Evolutionary conservation across 2,888 invertebrate species (phyloP).

Genomic region (Ferrisia virgata): DNA sequence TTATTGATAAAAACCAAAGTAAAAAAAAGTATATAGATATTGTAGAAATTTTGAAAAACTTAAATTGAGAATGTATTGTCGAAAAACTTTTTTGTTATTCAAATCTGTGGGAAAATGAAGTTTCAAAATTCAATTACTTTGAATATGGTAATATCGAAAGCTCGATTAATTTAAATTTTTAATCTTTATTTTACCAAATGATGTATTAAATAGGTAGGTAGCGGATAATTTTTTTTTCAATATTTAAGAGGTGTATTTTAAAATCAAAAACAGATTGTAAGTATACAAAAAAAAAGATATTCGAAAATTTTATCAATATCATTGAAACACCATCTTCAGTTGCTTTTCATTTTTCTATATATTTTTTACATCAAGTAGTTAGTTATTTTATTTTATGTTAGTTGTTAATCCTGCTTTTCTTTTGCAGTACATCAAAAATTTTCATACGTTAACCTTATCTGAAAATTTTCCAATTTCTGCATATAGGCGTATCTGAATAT

Average conservation of each 20-base stretch:
- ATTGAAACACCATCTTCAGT: not conserved
- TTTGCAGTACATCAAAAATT: not conserved
- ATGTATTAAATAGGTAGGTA: not conserved
- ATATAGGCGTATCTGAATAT: too few relatives aligned
- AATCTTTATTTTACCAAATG: not conserved
- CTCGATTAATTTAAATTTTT: constrained; percentile 9
- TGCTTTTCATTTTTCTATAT: not conserved
- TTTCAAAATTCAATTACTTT: not conserved
- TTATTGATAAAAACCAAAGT: not conserved
- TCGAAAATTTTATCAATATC: not conserved
- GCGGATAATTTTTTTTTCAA: not conserved
- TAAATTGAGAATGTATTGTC: not conserved
- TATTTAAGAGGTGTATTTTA: too few relatives aligned
- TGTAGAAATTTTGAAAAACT: not conserved
- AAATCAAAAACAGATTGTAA: not conserved
- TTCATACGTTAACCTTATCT: not conserved
- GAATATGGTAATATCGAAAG: not conserved
- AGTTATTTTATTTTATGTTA: too few relatives aligned
- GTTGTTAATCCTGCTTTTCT: not conserved
- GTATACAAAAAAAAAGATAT: not conserved
- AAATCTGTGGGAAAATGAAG: not conserved
- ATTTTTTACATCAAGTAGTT: not conserved
- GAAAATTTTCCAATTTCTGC: not conserved
- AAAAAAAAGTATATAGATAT: not conserved
- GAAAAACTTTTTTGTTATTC: not conserved